Conservation (phyloP, 2,797 vertebrate species). For the Aphelocoma californica region DNA sequence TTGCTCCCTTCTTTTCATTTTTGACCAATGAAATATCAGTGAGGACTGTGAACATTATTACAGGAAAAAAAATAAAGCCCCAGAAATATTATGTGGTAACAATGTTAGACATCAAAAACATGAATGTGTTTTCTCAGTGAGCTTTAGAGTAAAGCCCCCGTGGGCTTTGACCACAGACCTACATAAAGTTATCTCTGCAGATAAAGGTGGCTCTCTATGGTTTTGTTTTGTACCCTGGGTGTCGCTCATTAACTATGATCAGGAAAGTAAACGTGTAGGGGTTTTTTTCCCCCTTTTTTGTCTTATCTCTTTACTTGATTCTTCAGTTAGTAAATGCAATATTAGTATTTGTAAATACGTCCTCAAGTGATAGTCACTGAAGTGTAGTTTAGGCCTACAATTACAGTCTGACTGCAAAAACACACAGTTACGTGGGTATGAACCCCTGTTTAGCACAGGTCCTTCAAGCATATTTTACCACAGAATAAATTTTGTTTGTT, state of each 20-base stretch:
- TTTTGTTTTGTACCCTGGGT: conserved; percentile 52
- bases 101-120: conserved; percentile 11
- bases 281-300: rapidly evolving
- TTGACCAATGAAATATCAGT: background rate
- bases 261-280: conserved; percentile 46
- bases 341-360: background rate
- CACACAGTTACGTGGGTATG: background rate
- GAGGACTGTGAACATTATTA: background rate
- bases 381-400: background rate
- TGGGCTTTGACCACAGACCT: conserved; percentile 51
- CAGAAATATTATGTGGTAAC: background rate
- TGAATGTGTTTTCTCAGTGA: background rate
- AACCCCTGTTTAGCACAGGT: background rate
- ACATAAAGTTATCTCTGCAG: background rate
- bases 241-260: conserved; percentile 7
- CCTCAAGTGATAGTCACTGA: background rate
- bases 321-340: background rate
- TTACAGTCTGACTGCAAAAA: background rate
- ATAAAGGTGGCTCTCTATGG: conserved; percentile 30
- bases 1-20: background rate
- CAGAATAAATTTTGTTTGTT: background rate
- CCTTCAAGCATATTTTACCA: background rate
- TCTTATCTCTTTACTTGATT: background rate
- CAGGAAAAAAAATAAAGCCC: background rate
- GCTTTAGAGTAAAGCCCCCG: conserved; percentile 24